These are phyloP conservation scores for Colostygia pectinataria DNA, from an alignment of 2,888 invertebrate genomes.

Conservation along the genomic window DNA sequence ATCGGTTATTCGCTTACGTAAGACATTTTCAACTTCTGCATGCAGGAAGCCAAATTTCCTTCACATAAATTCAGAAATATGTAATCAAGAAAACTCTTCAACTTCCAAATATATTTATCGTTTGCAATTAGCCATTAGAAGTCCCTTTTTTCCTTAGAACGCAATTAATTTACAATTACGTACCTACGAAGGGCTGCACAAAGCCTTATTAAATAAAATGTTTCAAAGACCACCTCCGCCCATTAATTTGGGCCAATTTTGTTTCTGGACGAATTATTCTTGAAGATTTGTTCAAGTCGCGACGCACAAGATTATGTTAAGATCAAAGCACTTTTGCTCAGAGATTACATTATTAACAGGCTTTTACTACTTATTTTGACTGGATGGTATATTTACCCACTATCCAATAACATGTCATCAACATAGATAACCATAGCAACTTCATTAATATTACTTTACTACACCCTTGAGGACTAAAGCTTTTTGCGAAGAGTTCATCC, in stretches of 20 bases:
- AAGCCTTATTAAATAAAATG: slow-evolving; percentile 75
- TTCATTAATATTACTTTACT: no score
- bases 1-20: no score
- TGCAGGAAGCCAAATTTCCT: not conserved
- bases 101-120: slow-evolving; percentile 67
- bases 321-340: not conserved
- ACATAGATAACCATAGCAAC: no score
- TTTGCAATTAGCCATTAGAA: slow-evolving; percentile 66
- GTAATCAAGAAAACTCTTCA: slow-evolving; percentile 38
- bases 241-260: slow-evolving; percentile 61
- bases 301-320: not conserved
- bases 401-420: no score
- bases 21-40: slow-evolving; percentile 13
- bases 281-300: slow-evolving; percentile 14
- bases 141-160: slow-evolving; percentile 62
- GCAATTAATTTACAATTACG: slow-evolving; percentile 79
- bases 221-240: slow-evolving; percentile 58
- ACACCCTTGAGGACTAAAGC: no score
- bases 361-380: no score
- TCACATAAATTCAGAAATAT: slow-evolving; percentile 28
- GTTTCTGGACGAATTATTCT: slow-evolving; percentile 46
- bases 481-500: no score
- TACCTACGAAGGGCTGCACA: slow-evolving; percentile 70
- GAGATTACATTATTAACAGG: no score
- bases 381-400: no score